A percentile compares a stretch with the other conserved stretches of the same genome.
Evolutionary conservation across 2,113 vertebrate species (phyloP).

Genomic region (Stictonetta naevosa): DNA sequence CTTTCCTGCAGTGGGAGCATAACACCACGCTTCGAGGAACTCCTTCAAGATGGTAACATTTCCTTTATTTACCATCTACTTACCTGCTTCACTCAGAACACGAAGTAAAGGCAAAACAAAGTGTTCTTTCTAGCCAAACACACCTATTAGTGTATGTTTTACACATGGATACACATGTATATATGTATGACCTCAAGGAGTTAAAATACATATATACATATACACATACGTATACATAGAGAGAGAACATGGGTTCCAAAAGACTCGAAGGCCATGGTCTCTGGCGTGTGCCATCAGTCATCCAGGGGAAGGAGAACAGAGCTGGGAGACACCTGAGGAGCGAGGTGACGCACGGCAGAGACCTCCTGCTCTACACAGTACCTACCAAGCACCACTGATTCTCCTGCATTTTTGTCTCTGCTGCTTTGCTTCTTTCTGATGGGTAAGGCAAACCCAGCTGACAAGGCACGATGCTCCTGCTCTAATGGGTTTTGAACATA

Average conservation of each 20-base stretch:
- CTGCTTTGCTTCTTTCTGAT: background rate
- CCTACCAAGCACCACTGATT: background rate
- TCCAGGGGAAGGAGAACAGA: constrained; percentile 16
- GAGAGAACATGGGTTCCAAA: constrained; percentile 63
- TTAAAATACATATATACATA: constrained; percentile 84
- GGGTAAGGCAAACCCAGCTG: background rate
- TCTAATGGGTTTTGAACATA: background rate
- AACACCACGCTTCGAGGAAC: constrained; percentile 6
- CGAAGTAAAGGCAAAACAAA: background rate
- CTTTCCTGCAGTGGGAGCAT: background rate
- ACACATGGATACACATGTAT: constrained; percentile 81
- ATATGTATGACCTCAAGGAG: constrained; percentile 77
- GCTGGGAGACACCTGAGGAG: constrained; percentile 2
- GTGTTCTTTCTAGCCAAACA: constrained; percentile 56
- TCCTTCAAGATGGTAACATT: constrained; percentile 49
- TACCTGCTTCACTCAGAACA: constrained; percentile 68
- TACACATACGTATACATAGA: constrained; percentile 83
- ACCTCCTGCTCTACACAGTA: background rate
- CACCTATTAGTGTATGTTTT: constrained; percentile 61
- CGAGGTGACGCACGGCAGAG: constrained; percentile 15
- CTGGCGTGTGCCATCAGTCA: constrained; percentile 47
- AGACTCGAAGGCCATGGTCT: constrained; percentile 22
- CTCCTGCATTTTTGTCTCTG: background rate
- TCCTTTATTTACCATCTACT: constrained; percentile 70
- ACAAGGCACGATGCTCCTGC: background rate